These are phyloP conservation scores for Gastrophysa polygoni DNA, from an alignment of 2,888 invertebrate genomes.

Conservation along the genomic window DNA sequence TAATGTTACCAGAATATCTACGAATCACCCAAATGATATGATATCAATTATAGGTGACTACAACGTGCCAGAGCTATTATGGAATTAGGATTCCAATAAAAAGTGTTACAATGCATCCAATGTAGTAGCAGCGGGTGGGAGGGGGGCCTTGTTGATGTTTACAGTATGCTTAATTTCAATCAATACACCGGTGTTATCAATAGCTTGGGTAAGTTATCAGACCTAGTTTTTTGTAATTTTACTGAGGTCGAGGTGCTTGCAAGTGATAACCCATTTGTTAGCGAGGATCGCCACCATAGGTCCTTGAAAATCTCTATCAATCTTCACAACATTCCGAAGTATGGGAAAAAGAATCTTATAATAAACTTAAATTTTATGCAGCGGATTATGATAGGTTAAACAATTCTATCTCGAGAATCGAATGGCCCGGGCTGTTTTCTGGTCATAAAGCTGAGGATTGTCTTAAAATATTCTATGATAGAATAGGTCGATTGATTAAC, in stretches of 20 bases:
- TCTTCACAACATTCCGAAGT: too few species aligned
- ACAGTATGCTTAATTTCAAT: too few species aligned
- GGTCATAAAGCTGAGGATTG: background rate
- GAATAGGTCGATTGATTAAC: background rate
- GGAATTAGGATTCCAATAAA: background rate
- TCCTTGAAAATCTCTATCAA: too few species aligned
- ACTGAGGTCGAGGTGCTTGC: too few species aligned
- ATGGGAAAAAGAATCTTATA: background rate
- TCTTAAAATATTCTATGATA: slow-evolving; percentile 3
- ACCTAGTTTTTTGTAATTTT: too few species aligned
- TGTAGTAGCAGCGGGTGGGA: too few species aligned
- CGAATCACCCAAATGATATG: background rate
- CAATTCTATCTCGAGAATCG: background rate
- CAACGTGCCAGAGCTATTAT: background rate
- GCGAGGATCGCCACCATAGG: too few species aligned
- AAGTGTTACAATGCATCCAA: too few species aligned
- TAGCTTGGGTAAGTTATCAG: too few species aligned
- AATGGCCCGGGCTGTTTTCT: background rate
- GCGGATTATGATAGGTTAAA: background rate
- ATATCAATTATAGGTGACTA: background rate
- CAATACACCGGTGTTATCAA: too few species aligned
- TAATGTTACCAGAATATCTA: background rate
- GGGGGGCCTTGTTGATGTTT: too few species aligned
- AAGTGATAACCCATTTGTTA: too few species aligned
- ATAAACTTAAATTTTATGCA: slow-evolving; percentile 6